Evolutionary conservation across 2,888 invertebrate species (phyloP).

Genomic region (Ectemnius cavifrons): DNA sequence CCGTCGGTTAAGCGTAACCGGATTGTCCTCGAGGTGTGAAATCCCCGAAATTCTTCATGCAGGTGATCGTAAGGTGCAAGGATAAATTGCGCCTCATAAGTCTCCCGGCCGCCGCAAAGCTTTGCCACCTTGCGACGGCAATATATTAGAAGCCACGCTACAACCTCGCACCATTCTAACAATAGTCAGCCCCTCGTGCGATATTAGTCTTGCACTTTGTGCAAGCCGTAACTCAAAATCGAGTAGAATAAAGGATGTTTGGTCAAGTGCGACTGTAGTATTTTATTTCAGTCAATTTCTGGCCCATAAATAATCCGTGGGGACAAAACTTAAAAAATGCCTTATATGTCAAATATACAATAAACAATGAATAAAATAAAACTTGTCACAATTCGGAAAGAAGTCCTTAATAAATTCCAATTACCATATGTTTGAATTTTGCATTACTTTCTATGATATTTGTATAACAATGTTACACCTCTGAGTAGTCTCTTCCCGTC

Average conservation of each 20-base stretch:
- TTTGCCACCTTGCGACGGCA: constrained; percentile 44
- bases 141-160: constrained; percentile 65
- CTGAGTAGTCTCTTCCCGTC: too few species aligned
- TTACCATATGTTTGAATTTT: too few species aligned
- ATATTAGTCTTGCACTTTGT: constrained; percentile 22
- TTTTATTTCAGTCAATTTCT: background rate
- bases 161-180: constrained; percentile 60
- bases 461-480: too few species aligned
- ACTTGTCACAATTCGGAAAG: too few species aligned
- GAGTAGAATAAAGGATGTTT: background rate
- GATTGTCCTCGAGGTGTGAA: constrained; percentile 48
- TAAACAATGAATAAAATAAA: too few species aligned
- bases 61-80: constrained; percentile 73
- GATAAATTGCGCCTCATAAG: constrained; percentile 73
- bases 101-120: constrained; percentile 67
- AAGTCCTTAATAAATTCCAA: too few species aligned
- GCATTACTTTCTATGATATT: too few species aligned
- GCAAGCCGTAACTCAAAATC: background rate
- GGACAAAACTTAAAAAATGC: too few species aligned
- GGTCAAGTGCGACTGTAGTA: background rate
- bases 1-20: constrained; percentile 55
- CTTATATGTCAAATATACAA: too few species aligned
- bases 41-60: constrained; percentile 55
- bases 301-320: too few species aligned
- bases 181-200: constrained; percentile 46